Base-by-base conservation (phyloP, 2,113 vertebrate species). In the Myotis davidii region DNA sequence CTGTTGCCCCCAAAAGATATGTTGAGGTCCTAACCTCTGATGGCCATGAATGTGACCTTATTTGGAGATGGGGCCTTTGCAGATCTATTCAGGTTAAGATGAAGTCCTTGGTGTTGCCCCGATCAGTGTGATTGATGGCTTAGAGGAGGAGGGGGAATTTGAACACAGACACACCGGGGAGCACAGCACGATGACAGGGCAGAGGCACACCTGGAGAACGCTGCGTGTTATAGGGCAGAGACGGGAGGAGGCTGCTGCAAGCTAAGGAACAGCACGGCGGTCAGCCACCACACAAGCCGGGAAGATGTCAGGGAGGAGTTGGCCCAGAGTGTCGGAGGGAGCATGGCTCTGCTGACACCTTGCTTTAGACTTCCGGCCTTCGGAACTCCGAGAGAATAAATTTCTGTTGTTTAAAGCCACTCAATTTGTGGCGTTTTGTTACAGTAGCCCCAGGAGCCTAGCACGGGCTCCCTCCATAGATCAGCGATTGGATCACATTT, bases 221-320 rank as follows among this genome's bases (percentile, higher is more conserved):
- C 32, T 5, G 8, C 8, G 2, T 25, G 59, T 6, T 50, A 37
- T 5, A 5, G n/a, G 72, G 14, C 64, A 8, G 64, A 67, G 61
- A 7, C 3, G 0, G 25, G 48, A 21, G 56, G 64, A 59, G 3
- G n/a, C 10, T 18, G 14, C 39, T 37, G 3, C 5, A 1, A 37
- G 9, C 45, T 34, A 5, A 34, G 48, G 54, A 45, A 10, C 6
- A 0, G 25, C 34, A 27, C 10, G 27, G 32, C 34, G 2, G 23
- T 18, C 7, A 10, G 77, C 54, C n/a, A 12, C 61, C 9, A 1
- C 12, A 27, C 69, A 34, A 65, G 27, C 48, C 1, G 27, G 17
- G 25, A 34, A 32, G 27, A 10, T 11, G 56, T 8, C 9, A 85
- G 83, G 72, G 29, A 23, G 4, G 27, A 9, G 11, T 45, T 50